A percentile compares a stretch with the other conserved stretches of the same genome.
phyloP scores from a whole-genome alignment of 2,113 vertebrate genomes.

The Rhinolophus sinicus region DNA sequence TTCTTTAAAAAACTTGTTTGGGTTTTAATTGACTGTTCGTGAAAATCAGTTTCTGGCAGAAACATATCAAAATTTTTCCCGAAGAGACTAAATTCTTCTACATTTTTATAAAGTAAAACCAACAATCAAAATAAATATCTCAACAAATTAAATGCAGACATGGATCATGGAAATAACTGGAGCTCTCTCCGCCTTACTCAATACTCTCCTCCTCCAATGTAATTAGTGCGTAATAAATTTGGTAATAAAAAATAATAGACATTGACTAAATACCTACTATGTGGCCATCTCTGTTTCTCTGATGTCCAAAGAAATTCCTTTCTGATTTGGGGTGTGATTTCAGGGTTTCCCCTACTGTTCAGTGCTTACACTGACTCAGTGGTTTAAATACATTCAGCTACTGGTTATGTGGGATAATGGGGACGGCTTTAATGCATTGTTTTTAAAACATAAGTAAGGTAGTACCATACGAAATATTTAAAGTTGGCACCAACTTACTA shows the following conservation, averaged over 20 bases:
- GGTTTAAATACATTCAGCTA: neutral
- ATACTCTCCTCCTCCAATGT: neutral
- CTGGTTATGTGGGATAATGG: neutral
- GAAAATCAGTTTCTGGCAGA: constrained; percentile 44
- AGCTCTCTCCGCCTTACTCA: no score
- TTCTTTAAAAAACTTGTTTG: neutral
- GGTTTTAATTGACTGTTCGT: neutral
- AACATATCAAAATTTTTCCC: neutral
- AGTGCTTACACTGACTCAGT: neutral
- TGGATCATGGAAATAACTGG: neutral
- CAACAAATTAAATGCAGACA: neutral
- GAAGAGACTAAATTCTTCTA: neutral
- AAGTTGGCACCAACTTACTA: neutral
- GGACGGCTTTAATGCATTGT: neutral
- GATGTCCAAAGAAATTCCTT: neutral
- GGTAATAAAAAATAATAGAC: neutral
- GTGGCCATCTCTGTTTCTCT: neutral
- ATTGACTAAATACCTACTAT: neutral
- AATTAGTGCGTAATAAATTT: neutral
- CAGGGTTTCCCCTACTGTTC: neutral
- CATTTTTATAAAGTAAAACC: constrained; percentile 45
- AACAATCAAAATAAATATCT: neutral
- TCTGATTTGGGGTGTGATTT: neutral
- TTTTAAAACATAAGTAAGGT: constrained; percentile 17
- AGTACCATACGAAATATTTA: neutral